These are phyloP conservation scores for Vanessa tameamea DNA, from an alignment of 1,140 invertebrate genomes.

Conservation along the genomic window DNA sequence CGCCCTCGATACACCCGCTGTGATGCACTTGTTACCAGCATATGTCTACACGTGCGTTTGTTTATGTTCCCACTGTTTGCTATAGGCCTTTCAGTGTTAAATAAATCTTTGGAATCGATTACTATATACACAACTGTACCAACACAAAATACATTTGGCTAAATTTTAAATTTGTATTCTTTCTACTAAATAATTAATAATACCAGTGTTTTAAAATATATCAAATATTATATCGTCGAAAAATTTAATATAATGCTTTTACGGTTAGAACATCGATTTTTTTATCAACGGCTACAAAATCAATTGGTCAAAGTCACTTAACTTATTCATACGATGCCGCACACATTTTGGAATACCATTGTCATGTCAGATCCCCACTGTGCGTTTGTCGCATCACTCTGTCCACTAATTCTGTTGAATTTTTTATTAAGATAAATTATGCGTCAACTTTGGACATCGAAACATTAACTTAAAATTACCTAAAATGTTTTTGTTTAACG, in stretches of 20 bases:
- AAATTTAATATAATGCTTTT: too few species aligned
- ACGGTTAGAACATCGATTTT: too few species aligned
- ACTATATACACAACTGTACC: constrained; percentile 24
- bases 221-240: not conserved
- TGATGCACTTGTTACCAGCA: constrained; percentile 69
- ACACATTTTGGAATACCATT: constrained; percentile 58
- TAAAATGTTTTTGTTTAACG: constrained; percentile 5
- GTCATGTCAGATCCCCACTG: constrained; percentile 65
- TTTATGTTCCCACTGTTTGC: constrained; percentile 72
- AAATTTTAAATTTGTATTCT: not conserved
- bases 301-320: constrained; percentile 75
- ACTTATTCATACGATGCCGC: constrained; percentile 52
- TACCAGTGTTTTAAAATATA: not conserved
- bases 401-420: constrained; percentile 41
- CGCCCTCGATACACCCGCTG: constrained; percentile 45
- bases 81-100: constrained; percentile 51
- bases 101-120: constrained; percentile 35
- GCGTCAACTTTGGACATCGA: constrained; percentile 11
- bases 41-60: constrained; percentile 72
- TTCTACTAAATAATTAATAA: not conserved
- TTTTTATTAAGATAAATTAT: constrained; percentile 49
- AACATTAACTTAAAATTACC: constrained; percentile 21
- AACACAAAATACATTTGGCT: constrained; percentile 11
- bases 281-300: constrained; percentile 57
- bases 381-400: constrained; percentile 55